A percentile compares a stretch with the other conserved stretches of the same genome.
phyloP scores from a whole-genome alignment of 2,888 invertebrate species.

The Philonicus albiceps region DNA sequence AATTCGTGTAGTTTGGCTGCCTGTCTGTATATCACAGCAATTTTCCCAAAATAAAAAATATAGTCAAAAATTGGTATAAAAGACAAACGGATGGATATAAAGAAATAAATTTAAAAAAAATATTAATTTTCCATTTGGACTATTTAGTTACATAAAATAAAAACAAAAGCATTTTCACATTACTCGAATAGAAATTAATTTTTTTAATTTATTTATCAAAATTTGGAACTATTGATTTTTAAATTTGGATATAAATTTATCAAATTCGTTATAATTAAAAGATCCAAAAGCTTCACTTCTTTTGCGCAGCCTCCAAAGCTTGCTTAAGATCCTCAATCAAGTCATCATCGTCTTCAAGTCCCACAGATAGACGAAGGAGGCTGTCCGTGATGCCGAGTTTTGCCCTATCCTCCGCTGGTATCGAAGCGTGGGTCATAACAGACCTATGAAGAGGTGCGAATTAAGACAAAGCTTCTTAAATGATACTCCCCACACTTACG shows the following conservation, averaged over 20 bases:
- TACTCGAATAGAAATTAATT: not conserved
- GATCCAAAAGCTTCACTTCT: not conserved
- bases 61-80: too few relatives aligned
- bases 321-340: conserved; percentile 83
- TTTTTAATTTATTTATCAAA: not conserved
- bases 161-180: not conserved
- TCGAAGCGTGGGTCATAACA: conserved; percentile 94
- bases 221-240: not conserved
- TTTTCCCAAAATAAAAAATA: too few relatives aligned
- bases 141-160: not conserved
- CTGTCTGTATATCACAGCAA: too few relatives aligned
- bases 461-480: conserved; percentile 35
- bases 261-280: not conserved
- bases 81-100: too few relatives aligned
- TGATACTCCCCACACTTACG: conserved; percentile 70
- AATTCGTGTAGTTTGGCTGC: too few relatives aligned
- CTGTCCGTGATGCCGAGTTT: conserved; percentile 83
- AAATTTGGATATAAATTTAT: not conserved
- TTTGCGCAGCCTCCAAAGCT: conserved; percentile 69
- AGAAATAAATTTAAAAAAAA: too few relatives aligned
- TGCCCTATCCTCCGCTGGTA: conserved; percentile 77
- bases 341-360: conserved; percentile 87
- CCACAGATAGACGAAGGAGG: conserved; percentile 87
- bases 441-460: conserved; percentile 66
- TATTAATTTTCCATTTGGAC: too few relatives aligned